Percentiles rank a stretch among this genome's conserved stretches.
Conservation (phyloP, 1,140 invertebrate genomes). For the Drosophila asahinai region DNA sequence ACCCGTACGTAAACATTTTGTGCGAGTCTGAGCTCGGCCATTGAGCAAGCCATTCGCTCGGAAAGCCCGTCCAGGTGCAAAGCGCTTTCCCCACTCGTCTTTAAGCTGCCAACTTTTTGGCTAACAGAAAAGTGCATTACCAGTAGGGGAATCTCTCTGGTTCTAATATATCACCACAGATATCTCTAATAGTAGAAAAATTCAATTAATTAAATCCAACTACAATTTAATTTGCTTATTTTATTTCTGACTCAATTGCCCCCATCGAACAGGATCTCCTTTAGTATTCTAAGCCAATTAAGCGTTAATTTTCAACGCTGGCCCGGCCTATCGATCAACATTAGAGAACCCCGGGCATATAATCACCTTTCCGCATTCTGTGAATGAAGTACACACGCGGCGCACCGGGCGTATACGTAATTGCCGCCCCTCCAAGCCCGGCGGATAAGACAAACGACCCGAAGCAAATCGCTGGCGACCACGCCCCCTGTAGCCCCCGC, state of each 20-base stretch:
- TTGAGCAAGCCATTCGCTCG: constrained; percentile 66
- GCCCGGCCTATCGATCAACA: constrained; percentile 62
- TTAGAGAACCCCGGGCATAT: constrained; percentile 56
- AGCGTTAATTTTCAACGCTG: constrained; percentile 38
- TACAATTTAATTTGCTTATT: not conserved
- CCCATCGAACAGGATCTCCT: constrained; percentile 53
- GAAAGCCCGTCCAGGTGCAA: constrained; percentile 64
- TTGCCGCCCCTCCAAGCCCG: constrained; percentile 26
- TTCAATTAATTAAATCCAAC: too few species aligned
- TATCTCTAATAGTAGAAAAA: not conserved
- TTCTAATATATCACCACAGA: not conserved
- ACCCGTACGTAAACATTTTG: constrained; percentile 33
- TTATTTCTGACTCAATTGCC: not conserved
- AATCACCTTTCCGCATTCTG: constrained; percentile 80
- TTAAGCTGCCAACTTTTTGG: constrained; percentile 32
- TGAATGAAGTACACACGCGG: constrained; percentile 46
- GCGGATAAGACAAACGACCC: constrained; percentile 64
- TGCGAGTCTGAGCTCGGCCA: constrained; percentile 41
- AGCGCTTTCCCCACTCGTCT: constrained; percentile 19
- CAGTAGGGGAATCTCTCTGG: not conserved
- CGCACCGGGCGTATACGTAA: constrained; percentile 46
- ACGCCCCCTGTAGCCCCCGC: constrained; percentile 8
- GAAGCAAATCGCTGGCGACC: constrained; percentile 59
- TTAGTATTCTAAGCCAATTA: constrained; percentile 52
- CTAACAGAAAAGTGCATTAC: constrained; percentile 1